Evolutionary conservation across 2,113 vertebrate species (phyloP), one percentile per base, ranked within the genome.

Genomic region (human): DNA sequence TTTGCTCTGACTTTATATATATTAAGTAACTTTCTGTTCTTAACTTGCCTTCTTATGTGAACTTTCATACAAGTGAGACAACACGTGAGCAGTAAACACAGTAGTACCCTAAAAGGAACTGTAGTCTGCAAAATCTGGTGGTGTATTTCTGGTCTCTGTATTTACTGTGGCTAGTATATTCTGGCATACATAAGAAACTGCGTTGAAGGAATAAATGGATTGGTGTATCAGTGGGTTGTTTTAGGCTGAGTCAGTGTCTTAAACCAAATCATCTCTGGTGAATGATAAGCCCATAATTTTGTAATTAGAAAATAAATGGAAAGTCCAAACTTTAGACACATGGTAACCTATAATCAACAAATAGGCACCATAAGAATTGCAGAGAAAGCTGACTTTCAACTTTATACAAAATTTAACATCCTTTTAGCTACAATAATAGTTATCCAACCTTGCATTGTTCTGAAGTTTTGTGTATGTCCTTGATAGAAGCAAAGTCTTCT

Each of bases 271-370:
- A 66, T 70, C 7, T 75, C 50, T 81, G 7, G 2, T 76, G 45
- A 89, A 81, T 0, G 17, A 64, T 48, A 75, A 75, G 17, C 0
- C 13, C 43, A 88, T 14, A 61, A 38, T 86, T 90, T 57, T 68
- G 1, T 55, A 86, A 92, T 45, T 76, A 23, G 10, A 94, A 94
- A 86, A 86, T 30, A 82, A 95, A 93, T 32, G 23, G 14, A 81
- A 70, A 92, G 6, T 52, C 20, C 68, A 94, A 87, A 78, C 17
- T 45, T 38, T 45, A 40, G 11, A 38, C 18, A 40, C 16, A 9
- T 22, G 30, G 27, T 57, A 14, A 80, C 23, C 30, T 22, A 38
- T 4, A 68, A n/a, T 68, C 30, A 75, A 40, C 55, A 95, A 7
- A 84, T 1, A 57, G 48, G 32, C 3, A 89, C 14, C 52, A 55